These are phyloP conservation scores for Diloba caeruleocephala DNA, from an alignment of 2,888 invertebrate species.

Conservation along the genomic window DNA sequence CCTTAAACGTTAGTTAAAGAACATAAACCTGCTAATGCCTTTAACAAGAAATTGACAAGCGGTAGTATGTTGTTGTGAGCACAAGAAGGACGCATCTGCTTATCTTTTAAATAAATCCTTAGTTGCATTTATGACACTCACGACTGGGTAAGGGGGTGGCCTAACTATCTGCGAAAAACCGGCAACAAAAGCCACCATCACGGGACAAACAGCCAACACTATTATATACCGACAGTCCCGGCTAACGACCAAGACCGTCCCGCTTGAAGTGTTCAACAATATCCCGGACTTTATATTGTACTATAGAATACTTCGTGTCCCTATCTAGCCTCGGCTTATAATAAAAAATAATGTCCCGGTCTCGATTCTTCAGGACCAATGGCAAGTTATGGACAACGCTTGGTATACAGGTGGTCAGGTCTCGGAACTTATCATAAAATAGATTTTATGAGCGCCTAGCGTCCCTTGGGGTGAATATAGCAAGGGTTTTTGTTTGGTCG, in stretches of 20 bases:
- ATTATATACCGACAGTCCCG: conserved; percentile 55
- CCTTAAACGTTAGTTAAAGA: too few species aligned
- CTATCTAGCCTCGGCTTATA: conserved; percentile 44
- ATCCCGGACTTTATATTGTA: conserved; percentile 29
- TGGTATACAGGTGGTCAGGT: conserved; percentile 47
- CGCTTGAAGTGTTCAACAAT: conserved; percentile 54
- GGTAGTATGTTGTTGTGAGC: too few species aligned
- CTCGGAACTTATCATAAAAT: conserved; percentile 48
- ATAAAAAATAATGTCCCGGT: conserved; percentile 52
- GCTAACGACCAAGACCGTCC: conserved; percentile 51
- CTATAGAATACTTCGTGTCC: conserved; percentile 28
- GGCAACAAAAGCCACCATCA: conserved; percentile 32
- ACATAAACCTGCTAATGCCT: too few species aligned
- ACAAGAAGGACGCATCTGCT: too few species aligned
- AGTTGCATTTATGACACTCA: too few species aligned
- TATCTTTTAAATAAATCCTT: too few species aligned
- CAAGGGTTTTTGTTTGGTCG: conserved; percentile 19
- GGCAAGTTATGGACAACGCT: conserved; percentile 33
- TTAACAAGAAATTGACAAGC: too few species aligned
- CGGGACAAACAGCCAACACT: conserved; percentile 48
- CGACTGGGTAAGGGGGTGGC: too few species aligned
- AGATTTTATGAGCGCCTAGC: conserved; percentile 45
- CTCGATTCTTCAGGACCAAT: conserved; percentile 46
- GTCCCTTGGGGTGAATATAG: conserved; percentile 38
- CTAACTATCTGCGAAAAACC: conserved; percentile 41